A percentile compares a stretch with the other conserved stretches of the same genome.
phyloP scores from a whole-genome alignment of 2,113 vertebrate species.

The Brachyhypopomus occidentalis region DNA sequence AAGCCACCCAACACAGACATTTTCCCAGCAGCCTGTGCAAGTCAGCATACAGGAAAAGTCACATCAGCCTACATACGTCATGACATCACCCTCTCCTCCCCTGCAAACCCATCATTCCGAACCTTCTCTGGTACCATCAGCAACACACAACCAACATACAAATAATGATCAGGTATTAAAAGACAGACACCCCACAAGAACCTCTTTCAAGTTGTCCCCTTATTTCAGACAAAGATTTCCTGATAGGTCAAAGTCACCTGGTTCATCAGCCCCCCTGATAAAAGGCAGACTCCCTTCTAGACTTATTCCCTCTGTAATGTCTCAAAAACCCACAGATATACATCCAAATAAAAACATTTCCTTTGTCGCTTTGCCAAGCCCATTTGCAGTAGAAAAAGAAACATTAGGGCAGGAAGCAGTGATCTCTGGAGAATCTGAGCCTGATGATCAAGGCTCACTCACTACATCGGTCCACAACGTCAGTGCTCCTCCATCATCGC shows the following conservation, averaged over 20 bases:
- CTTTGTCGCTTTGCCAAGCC: not conserved
- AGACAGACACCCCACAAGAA: not conserved
- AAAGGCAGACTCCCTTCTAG: not conserved
- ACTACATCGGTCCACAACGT: not conserved
- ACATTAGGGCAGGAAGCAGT: not conserved
- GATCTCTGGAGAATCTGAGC: not conserved
- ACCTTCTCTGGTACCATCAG: conserved; percentile 8
- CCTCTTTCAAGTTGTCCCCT: not conserved
- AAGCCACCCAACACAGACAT: not conserved
- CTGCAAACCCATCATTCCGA: not conserved
- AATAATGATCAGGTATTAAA: not conserved
- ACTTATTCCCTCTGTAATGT: not conserved
- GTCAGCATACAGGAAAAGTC: not conserved
- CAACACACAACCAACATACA: not conserved
- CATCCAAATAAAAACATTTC: not conserved
- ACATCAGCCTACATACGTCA: not conserved
- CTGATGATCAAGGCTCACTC: conserved; percentile 8
- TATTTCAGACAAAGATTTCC: not conserved
- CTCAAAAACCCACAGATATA: conserved; percentile 5
- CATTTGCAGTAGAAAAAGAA: not conserved
- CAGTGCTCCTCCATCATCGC: not conserved
- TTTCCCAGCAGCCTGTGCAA: not conserved
- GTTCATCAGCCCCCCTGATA: not conserved
- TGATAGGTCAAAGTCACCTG: conserved; percentile 9
- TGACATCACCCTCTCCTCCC: conserved; percentile 22